Evolutionary conservation across 2,797 vertebrate genomes (phyloP), one percentile per base, ranked within the genome.

Genomic region (Anabacerthia variegaticeps): DNA sequence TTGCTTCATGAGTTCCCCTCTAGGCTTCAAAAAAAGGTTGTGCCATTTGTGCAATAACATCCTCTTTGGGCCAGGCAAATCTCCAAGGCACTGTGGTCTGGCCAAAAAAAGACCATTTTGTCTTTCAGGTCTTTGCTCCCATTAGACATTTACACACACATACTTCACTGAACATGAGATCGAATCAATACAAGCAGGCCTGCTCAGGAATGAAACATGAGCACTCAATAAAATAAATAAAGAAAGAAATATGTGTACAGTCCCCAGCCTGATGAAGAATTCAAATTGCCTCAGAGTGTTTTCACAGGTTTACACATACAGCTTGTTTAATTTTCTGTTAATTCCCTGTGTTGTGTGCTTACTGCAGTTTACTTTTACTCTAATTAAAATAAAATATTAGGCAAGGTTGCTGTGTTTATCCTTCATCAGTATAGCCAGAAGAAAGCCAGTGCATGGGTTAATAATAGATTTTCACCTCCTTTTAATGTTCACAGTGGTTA

Each of bases 331-430:
- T 90, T 94, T 94, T 90, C 79, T 79, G 65, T 93, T 93, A 95
- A 96, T 95, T 95, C 88, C 79, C 82, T 28, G 8, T 86, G 80
- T 95, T 92, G 51, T 79, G 49, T 75, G 44, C 65, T 83, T 56
- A 74, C 65, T 78, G 51, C 66, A 52, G 62, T 93, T 96, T 92
- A 78, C 54, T 93, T 95, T 77, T 88, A 58, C 65, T 88, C 52
- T 77, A 89, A 95, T 92, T 95, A 89, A 97, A 93, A 93, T 77
- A 89, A 95, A 96, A 95, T 88, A 88, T 93, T 96, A 86, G 73
- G 56, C 41, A 82, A 88, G 59, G 74, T 95, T 90, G 37, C 63
- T 71, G 23, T 90, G 80, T 79, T 95, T 93, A 84, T 93, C 63
- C 63, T 93, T 84, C 63, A n/a, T 82, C 71, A 61, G 4, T 52